phyloP scores from a whole-genome alignment of 2,797 vertebrate species.

The Varecia variegata region DNA sequence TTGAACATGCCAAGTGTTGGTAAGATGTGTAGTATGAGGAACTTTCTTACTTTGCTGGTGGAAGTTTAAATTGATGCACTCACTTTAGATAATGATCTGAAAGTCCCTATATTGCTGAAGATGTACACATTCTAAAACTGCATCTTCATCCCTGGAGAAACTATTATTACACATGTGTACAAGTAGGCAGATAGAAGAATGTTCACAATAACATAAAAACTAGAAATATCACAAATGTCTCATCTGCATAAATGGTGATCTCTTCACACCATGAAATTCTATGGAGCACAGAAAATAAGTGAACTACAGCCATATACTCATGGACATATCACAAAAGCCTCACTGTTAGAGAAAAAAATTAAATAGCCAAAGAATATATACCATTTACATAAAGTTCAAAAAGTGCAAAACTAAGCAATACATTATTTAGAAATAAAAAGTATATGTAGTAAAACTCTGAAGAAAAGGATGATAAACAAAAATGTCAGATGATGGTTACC shows the following conservation, averaged over 20 bases:
- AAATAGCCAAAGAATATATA: background rate
- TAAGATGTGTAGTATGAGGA: background rate
- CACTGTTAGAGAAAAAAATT: background rate
- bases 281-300: background rate
- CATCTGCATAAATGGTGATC: background rate
- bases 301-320: accelerated
- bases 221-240: background rate
- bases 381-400: background rate
- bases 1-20: background rate
- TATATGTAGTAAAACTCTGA: background rate
- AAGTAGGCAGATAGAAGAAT: background rate
- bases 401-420: background rate
- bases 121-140: background rate
- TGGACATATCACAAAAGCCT: background rate
- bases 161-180: background rate
- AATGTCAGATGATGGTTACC: background rate
- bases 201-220: background rate
- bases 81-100: background rate
- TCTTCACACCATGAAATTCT: background rate
- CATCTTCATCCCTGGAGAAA: background rate
- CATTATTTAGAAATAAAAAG: background rate
- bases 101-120: background rate
- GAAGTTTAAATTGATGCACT: background rate
- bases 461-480: background rate
- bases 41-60: background rate